These are phyloP conservation scores for Hemithea aestivaria DNA, from an alignment of 2,888 invertebrate genomes.

Conservation along the genomic window DNA sequence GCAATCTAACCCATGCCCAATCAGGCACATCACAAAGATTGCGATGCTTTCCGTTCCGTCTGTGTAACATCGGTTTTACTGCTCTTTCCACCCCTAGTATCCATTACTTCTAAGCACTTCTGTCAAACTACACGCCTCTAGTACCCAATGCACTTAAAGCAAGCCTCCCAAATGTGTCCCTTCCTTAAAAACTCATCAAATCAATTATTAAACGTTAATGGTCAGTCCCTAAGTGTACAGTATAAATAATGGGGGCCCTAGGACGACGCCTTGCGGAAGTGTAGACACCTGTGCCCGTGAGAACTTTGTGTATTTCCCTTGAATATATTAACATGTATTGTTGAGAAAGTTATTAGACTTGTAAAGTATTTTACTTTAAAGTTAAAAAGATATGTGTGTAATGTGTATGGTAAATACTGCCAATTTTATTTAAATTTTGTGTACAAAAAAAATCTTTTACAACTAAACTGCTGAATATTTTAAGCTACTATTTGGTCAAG, in stretches of 20 bases:
- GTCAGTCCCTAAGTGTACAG: constrained; percentile 32
- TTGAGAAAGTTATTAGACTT: neutral
- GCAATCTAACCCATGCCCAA: too few species aligned
- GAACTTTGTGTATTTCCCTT: constrained; percentile 25
- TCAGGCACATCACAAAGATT: too few species aligned
- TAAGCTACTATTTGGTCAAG: too few species aligned
- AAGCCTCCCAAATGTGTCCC: constrained; percentile 16
- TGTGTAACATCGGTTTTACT: neutral
- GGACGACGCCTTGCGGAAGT: constrained; percentile 24
- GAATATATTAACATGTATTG: constrained; percentile 17
- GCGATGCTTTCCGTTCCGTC: too few species aligned
- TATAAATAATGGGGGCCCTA: constrained; percentile 32
- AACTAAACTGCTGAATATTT: too few species aligned
- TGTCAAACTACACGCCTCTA: constrained; percentile 2
- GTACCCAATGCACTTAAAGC: constrained; percentile 22
- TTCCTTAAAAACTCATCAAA: constrained; percentile 29
- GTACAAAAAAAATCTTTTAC: too few species aligned
- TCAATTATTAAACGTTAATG: constrained; percentile 41
- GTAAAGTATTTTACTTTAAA: too few species aligned
- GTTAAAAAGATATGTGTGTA: too few species aligned
- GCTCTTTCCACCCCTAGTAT: neutral
- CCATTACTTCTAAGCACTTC: constrained; percentile 1
- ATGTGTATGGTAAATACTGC: too few species aligned
- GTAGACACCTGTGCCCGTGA: constrained; percentile 46
- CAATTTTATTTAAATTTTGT: too few species aligned